Base-by-base conservation (phyloP, 2,888 invertebrate species). In the Stenichneumon culpator region DNA sequence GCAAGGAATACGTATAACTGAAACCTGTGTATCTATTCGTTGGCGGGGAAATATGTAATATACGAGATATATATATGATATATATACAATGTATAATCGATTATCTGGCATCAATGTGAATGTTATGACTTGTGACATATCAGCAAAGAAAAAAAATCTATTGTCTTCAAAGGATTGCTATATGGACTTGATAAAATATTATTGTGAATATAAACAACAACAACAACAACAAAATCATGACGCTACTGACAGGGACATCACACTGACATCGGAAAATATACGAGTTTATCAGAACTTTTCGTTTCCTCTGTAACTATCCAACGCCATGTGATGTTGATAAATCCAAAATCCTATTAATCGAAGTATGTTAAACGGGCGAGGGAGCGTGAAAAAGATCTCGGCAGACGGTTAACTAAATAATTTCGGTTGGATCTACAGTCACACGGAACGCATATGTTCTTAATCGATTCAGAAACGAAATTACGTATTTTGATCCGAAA, bases 91-190 rank as follows among this genome's bases (percentile, higher is more conserved):
- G 60, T 80, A 77, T 84, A 63, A 77, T 63, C 72, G 60, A 74
- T 74, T 44, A 78, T 73, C 81, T 39, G 60, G 72, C 68, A 78
- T 84, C 73, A 78, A 84, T 83, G 79, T 79, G 74, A 84, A 78
- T 60, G 57, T 80, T 80, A 79, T 77, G 80, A 86, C 87, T 86
- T 83, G 84, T 84, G 67, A 87, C 87, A 87, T 87, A 87, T 87
- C 87, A 86, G 86, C 78, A 63, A 72, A 72, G 39, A 68, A 83
- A 68, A 50, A 67, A 47, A 65, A 19, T 6, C 28, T 67, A 32
- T 83, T 54, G 47, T 79, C 65, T 57, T 32, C 44, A 52, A 70
- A 63, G 36, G 14, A 32, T 57, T 70, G 75, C 22, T 74, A 7
- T 47, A 47, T 54, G 75, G 28, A 54, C 79, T 70, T 63, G 11